These are phyloP conservation scores for Oostethus manadensis DNA, from an alignment of 2,113 vertebrate species.

Conservation along the genomic window DNA sequence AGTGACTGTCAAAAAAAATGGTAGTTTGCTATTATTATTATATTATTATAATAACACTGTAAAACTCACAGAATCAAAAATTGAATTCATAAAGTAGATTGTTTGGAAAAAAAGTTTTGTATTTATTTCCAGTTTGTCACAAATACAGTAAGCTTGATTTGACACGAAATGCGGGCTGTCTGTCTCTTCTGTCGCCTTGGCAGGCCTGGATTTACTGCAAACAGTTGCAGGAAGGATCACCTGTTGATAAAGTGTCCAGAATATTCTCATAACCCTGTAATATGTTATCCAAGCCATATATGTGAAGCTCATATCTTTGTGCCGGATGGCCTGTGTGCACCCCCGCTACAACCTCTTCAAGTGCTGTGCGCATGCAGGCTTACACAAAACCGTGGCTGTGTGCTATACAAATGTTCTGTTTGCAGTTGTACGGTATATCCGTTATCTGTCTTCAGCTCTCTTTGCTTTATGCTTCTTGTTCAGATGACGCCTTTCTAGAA, in stretches of 20 bases:
- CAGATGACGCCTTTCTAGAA: constrained; percentile 9
- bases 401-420: neutral
- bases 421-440: constrained; percentile 6
- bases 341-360: constrained; percentile 3
- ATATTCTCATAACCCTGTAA: constrained; percentile 3
- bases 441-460: constrained; percentile 1
- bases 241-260: constrained; percentile 6
- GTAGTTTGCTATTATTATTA: constrained; percentile 2
- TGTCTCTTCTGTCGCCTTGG: constrained; percentile 22
- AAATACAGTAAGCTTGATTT: constrained; percentile 18
- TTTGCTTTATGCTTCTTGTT: neutral
- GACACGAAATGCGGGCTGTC: constrained; percentile 11
- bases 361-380: constrained; percentile 28
- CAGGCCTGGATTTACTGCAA: constrained; percentile 3
- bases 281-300: constrained; percentile 59
- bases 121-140: constrained; percentile 33
- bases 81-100: neutral
- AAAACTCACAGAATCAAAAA: constrained; percentile 33
- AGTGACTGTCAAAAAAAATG: constrained; percentile 14
- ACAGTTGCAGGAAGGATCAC: neutral
- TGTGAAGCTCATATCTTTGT: constrained; percentile 12
- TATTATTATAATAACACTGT: constrained; percentile 15
- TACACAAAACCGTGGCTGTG: constrained; percentile 27
- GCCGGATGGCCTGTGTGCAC: neutral
- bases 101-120: neutral